These are phyloP conservation scores for Dendrophyllia cribrosa DNA, from an alignment of 64 coral and sea anemone genomes.

Conservation along the genomic window DNA sequence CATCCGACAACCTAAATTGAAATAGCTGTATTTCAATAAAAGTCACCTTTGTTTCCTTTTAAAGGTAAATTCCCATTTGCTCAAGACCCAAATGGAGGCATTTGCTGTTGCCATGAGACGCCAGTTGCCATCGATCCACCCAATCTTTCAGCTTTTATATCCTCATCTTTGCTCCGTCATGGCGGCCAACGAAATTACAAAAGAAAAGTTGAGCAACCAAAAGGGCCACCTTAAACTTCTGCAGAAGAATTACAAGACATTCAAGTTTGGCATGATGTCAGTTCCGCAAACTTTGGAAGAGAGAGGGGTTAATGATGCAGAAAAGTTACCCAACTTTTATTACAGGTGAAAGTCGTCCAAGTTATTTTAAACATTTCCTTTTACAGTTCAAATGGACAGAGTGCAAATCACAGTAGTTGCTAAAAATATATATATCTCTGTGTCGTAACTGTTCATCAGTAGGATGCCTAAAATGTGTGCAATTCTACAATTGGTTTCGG, in stretches of 20 bases:
- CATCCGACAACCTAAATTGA: no score
- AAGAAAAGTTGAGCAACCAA: not conserved
- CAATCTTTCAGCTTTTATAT: not conserved
- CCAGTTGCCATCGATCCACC: not conserved
- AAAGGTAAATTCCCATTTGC: not conserved
- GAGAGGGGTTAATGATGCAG: not conserved
- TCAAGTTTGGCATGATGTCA: not conserved
- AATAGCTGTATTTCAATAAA: not conserved
- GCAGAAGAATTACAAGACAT: not conserved
- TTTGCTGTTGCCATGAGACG: not conserved
- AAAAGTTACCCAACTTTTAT: not conserved
- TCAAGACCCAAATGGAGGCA: not conserved
- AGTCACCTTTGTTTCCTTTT: not conserved
- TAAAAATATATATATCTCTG: no score
- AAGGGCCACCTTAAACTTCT: not conserved
- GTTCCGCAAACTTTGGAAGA: not conserved
- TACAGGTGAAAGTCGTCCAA: not conserved
- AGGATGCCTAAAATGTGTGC: no score
- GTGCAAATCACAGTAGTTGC: no score
- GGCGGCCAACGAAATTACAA: not conserved
- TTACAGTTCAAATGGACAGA: no score
- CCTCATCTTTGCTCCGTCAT: not conserved
- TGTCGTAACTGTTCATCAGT: no score
- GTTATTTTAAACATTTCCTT: no score
- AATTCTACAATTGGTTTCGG: no score